Conservation (phyloP, 2,797 vertebrate species). For the Pangasius djambal region DNA sequence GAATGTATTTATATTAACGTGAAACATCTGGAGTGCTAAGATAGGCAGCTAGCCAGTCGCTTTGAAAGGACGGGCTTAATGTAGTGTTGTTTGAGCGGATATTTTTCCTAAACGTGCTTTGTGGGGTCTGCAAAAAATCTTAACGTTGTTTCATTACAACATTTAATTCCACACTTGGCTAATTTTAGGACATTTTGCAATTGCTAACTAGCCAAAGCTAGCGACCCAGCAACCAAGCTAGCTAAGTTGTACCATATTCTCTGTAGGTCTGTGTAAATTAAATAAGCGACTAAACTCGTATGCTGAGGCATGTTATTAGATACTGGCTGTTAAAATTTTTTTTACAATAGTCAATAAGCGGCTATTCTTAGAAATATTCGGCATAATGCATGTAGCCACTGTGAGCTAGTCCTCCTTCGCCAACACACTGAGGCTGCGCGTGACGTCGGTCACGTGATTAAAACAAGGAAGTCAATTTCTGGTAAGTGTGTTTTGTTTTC, state of each 20-base stretch:
- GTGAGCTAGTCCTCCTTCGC: background rate
- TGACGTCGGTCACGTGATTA: conserved; percentile 67
- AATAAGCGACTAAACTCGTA: background rate
- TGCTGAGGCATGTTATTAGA: background rate
- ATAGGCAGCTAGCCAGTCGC: background rate
- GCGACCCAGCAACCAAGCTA: background rate
- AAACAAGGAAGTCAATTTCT: conserved; percentile 70
- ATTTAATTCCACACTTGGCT: background rate
- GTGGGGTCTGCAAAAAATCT: background rate
- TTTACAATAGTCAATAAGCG: no score
- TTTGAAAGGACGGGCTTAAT: background rate
- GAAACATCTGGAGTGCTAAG: background rate
- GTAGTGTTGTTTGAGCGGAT: background rate
- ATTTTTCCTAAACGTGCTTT: background rate
- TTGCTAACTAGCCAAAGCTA: background rate
- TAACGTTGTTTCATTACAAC: background rate
- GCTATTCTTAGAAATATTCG: background rate
- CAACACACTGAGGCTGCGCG: background rate
- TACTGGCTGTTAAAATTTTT: no score
- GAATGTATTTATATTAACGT: background rate
- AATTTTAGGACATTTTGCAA: background rate
- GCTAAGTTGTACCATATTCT: background rate
- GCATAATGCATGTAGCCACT: background rate
- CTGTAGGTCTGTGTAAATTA: background rate
- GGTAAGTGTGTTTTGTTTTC: conserved; percentile 63